phyloP scores from a whole-genome alignment of 64 coral and sea anemone genomes.

The Cladopsammia gracilis region DNA sequence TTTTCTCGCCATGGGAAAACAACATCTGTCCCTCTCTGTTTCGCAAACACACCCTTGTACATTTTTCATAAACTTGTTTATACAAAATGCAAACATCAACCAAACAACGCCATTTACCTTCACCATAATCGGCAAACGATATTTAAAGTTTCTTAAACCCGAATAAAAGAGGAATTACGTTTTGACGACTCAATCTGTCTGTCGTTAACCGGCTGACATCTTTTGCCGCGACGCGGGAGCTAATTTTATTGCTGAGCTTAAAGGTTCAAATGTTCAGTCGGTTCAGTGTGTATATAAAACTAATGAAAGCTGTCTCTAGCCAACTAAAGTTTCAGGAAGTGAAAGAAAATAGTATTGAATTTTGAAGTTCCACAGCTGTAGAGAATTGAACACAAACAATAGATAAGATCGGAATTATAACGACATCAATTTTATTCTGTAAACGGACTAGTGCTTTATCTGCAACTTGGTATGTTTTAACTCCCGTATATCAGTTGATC shows the following conservation, averaged over 20 bases:
- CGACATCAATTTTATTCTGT: not conserved
- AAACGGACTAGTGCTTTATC: not conserved
- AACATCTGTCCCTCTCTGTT: constrained; percentile 75
- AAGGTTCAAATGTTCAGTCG: not conserved
- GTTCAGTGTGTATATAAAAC: not conserved
- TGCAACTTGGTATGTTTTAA: too few species aligned
- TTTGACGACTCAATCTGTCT: constrained; percentile 32
- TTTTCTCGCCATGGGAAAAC: constrained; percentile 74
- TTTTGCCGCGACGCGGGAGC: not conserved
- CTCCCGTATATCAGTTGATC: too few species aligned
- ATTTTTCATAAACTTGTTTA: constrained; percentile 92
- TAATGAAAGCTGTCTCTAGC: constrained; percentile 14
- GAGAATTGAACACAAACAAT: constrained; percentile 1
- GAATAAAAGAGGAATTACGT: constrained; percentile 30
- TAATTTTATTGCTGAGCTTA: not conserved
- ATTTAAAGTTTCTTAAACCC: constrained; percentile 34
- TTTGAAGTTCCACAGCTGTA: not conserved
- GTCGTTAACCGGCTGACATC: not conserved
- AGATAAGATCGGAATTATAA: not conserved
- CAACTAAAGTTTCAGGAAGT: constrained; percentile 31
- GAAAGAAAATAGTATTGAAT: not conserved
- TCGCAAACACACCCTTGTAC: constrained; percentile 78
- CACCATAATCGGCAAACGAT: constrained; percentile 27
- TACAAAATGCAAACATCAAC: constrained; percentile 88
- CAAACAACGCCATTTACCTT: constrained; percentile 69